phyloP scores from a whole-genome alignment of 2,888 invertebrate species.

The Sminthurinus aureus region DNA sequence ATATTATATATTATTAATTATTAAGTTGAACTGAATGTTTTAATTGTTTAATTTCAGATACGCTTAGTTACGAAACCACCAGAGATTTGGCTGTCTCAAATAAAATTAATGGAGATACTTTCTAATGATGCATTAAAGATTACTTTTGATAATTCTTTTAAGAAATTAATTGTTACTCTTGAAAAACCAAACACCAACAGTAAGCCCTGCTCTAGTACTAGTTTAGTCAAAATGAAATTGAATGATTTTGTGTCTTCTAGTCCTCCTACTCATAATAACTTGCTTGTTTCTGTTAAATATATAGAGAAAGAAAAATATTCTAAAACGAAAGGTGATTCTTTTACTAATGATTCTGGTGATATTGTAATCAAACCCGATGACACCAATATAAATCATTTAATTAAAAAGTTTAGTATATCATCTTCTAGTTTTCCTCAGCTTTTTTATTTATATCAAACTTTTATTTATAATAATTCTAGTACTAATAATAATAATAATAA shows the following conservation, averaged over 20 bases:
- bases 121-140: slow-evolving; percentile 1
- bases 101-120: slow-evolving; percentile 21
- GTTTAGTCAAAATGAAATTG: background rate
- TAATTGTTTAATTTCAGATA: background rate
- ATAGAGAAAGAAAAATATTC: too few species aligned
- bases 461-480: background rate
- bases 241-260: background rate
- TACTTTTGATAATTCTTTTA: slow-evolving; percentile 24
- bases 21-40: too few species aligned
- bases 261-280: too few species aligned
- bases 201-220: background rate
- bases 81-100: slow-evolving; percentile 31
- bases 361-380: background rate
- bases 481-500: background rate
- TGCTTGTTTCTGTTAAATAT: background rate
- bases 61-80: slow-evolving; percentile 18
- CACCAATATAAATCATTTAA: too few species aligned
- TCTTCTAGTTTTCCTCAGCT: slow-evolving; percentile 26
- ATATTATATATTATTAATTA: too few species aligned
- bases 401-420: slow-evolving; percentile 12
- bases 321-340: too few species aligned
- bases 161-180: slow-evolving; percentile 26
- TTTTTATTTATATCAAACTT: slow-evolving; percentile 27
- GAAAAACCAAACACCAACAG: slow-evolving; percentile 23
- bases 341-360: too few species aligned